These are phyloP conservation scores for Encarsia formosa DNA, from an alignment of 2,888 invertebrate species.

Conservation along the genomic window DNA sequence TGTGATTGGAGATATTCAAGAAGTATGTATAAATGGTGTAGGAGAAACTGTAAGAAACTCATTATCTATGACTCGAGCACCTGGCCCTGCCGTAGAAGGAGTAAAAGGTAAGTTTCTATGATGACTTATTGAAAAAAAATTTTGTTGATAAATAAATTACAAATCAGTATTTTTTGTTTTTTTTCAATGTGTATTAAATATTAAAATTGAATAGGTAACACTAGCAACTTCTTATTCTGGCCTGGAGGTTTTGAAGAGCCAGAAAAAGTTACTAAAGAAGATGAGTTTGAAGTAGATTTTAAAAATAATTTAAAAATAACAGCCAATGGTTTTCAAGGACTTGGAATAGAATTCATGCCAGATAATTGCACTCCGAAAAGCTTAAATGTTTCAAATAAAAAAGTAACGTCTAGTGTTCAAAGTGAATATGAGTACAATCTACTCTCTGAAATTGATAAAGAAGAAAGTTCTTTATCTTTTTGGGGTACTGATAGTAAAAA, in stretches of 20 bases:
- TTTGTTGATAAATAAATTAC: too few relatives aligned
- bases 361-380: slow-evolving; percentile 43
- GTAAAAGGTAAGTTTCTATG: slow-evolving; percentile 57
- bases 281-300: slow-evolving; percentile 38
- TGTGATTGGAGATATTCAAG: slow-evolving; percentile 66
- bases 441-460: slow-evolving; percentile 60
- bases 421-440: slow-evolving; percentile 54
- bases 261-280: slow-evolving; percentile 44
- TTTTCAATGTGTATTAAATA: neutral
- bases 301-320: slow-evolving; percentile 42
- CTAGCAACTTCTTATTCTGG: slow-evolving; percentile 80
- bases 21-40: slow-evolving; percentile 57
- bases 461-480: slow-evolving; percentile 58
- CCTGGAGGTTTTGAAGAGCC: slow-evolving; percentile 73
- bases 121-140: too few relatives aligned
- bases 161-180: neutral
- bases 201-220: slow-evolving; percentile 50
- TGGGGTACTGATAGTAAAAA: slow-evolving; percentile 33
- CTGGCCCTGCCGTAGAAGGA: slow-evolving; percentile 66
- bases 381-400: slow-evolving; percentile 1
- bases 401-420: slow-evolving; percentile 7
- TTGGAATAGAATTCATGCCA: slow-evolving; percentile 41
- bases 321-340: slow-evolving; percentile 39
- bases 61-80: slow-evolving; percentile 74
- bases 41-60: slow-evolving; percentile 70